Conservation (phyloP, 2,888 invertebrate species). For the Sarcophaga carnaria region DNA sequence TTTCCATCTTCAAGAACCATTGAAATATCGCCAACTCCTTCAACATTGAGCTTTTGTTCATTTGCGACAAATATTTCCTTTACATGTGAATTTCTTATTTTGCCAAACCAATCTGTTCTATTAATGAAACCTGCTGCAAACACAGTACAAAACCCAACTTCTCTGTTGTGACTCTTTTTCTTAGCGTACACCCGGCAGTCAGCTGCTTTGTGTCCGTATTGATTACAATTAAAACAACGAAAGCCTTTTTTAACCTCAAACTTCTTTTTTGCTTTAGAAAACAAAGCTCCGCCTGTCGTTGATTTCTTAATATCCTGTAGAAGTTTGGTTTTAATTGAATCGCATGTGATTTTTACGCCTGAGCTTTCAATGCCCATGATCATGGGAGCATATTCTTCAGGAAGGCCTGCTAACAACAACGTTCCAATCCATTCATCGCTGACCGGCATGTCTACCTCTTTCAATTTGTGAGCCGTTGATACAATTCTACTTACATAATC, state of each 20-base stretch:
- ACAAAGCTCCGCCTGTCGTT: not conserved
- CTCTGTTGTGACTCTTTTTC: conserved; percentile 12
- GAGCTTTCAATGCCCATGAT: conserved; percentile 64
- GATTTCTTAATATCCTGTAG: conserved; percentile 39
- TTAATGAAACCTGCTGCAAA: conserved; percentile 26
- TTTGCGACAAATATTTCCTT: conserved; percentile 43
- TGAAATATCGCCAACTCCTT: conserved; percentile 24
- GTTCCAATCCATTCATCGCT: conserved; percentile 49
- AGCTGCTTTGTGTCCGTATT: conserved; percentile 27
- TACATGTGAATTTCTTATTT: conserved; percentile 18
- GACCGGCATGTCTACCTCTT: conserved; percentile 18
- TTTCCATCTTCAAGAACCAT: not conserved
- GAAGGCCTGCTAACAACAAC: not conserved
- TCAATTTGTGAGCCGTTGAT: conserved; percentile 34
- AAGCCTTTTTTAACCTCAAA: not conserved
- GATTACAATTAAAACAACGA: conserved; percentile 41
- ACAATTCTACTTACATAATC: conserved; percentile 44
- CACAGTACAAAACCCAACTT: conserved; percentile 27
- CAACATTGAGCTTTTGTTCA: conserved; percentile 44
- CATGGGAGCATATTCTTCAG: conserved; percentile 46
- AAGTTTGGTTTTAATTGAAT: conserved; percentile 59
- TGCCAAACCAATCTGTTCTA: conserved; percentile 25
- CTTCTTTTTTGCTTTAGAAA: conserved; percentile 8
- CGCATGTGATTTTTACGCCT: conserved; percentile 34
- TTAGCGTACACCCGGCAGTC: conserved; percentile 12